phyloP scores from a whole-genome alignment of 2,888 invertebrate genomes.

The Arge pagana region DNA sequence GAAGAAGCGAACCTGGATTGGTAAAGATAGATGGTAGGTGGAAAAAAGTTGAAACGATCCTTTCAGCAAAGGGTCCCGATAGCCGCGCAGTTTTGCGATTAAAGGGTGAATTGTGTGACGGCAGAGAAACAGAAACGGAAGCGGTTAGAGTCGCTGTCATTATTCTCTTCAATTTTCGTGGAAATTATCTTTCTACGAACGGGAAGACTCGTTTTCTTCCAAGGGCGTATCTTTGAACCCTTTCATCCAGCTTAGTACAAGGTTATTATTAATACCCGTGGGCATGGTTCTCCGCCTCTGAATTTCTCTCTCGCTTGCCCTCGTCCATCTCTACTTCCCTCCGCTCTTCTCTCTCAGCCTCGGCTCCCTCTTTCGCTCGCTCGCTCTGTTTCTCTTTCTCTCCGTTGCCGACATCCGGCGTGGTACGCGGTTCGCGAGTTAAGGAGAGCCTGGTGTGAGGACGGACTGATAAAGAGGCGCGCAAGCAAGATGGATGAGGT shows the following conservation, averaged over 20 bases:
- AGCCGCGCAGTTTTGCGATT: too few species aligned
- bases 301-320: conserved; percentile 14
- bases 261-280: conserved; percentile 21
- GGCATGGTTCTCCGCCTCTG: conserved; percentile 1
- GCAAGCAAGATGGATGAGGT: conserved; percentile 41
- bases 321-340: conserved; percentile 12
- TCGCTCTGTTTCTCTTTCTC: conserved; percentile 7
- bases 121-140: too few species aligned
- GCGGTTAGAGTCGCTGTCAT: conserved; percentile 1
- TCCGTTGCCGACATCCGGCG: conserved; percentile 18
- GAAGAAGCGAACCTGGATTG: too few species aligned
- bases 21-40: too few species aligned
- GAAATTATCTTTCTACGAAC: neutral
- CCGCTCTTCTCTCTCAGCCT: conserved; percentile 15
- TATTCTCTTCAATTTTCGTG: neutral
- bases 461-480: conserved; percentile 38
- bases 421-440: conserved; percentile 24
- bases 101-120: too few species aligned
- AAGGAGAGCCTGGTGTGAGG: conserved; percentile 25
- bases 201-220: conserved; percentile 11
- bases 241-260: conserved; percentile 21
- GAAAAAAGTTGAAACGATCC: too few species aligned
- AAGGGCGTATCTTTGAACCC: conserved; percentile 17
- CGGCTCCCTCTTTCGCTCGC: conserved; percentile 5
- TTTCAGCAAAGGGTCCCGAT: too few species aligned